phyloP scores from a whole-genome alignment of 2,113 vertebrate genomes.

The Trichomycterus rosablanca region DNA sequence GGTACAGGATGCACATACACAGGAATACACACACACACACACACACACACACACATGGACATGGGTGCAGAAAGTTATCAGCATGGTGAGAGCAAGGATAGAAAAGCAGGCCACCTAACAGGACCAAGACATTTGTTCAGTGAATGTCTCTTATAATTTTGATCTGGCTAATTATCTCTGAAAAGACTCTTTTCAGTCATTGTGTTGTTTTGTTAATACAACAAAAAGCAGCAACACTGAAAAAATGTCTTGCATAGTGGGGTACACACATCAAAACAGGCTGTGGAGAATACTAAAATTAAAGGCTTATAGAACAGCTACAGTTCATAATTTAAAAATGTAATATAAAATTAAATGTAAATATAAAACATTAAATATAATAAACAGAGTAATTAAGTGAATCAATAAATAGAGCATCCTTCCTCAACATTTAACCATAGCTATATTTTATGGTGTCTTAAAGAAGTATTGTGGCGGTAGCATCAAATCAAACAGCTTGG shows the following conservation, averaged over 20 bases:
- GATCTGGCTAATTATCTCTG: too few species aligned
- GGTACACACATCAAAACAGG: background rate
- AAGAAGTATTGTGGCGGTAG: too few species aligned
- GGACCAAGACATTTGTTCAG: conserved; percentile 42
- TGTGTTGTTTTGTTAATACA: too few species aligned
- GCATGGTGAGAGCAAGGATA: conserved; percentile 39
- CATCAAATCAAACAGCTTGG: too few species aligned
- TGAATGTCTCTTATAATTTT: background rate
- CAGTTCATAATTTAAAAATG: background rate
- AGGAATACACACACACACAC: conserved; percentile 34
- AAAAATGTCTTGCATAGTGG: conserved; percentile 31
- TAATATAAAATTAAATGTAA: too few species aligned
- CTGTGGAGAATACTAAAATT: too few species aligned
- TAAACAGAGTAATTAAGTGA: background rate
- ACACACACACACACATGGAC: conserved; percentile 34
- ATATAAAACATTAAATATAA: background rate
- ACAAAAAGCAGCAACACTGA: conserved; percentile 12
- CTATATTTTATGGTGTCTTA: too few species aligned
- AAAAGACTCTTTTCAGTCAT: too few species aligned
- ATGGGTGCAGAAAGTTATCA: conserved; percentile 44
- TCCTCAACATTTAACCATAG: too few species aligned
- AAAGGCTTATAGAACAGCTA: background rate
- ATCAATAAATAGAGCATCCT: background rate
- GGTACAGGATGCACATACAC: conserved; percentile 53
- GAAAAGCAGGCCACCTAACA: conserved; percentile 18